These are phyloP conservation scores for Acleris literana DNA, from an alignment of 2,888 invertebrate species.

Conservation along the genomic window DNA sequence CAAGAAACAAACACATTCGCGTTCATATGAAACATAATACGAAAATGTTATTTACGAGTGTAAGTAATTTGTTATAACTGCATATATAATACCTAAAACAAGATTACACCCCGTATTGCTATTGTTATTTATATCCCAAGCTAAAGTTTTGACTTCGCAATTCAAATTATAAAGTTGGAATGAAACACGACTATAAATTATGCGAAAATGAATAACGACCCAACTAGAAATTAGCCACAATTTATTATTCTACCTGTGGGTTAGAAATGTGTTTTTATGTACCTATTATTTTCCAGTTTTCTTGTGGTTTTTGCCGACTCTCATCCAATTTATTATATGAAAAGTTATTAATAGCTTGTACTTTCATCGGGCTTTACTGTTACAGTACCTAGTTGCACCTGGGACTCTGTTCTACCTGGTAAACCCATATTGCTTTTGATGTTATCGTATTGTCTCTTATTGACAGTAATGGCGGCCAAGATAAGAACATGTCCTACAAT, in stretches of 20 bases:
- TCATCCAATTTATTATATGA: not conserved
- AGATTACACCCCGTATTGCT: not conserved
- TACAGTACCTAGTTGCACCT: too few relatives aligned
- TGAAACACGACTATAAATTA: constrained; percentile 24
- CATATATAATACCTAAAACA: not conserved
- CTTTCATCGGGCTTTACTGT: too few relatives aligned
- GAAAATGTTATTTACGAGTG: not conserved
- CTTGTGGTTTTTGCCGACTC: not conserved
- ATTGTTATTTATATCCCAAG: constrained; percentile 2
- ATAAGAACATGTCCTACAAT: too few relatives aligned
- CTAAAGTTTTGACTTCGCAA: constrained; percentile 15
- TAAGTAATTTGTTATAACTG: not conserved
- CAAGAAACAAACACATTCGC: not conserved
- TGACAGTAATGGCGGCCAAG: too few relatives aligned
- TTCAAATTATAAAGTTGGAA: constrained; percentile 23
- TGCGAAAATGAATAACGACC: constrained; percentile 6
- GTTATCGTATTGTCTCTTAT: too few relatives aligned
- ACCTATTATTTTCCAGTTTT: not conserved
- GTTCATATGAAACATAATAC: not conserved
- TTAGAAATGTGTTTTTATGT: constrained; percentile 12
- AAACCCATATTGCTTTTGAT: too few relatives aligned
- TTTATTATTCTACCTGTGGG: constrained; percentile 16
- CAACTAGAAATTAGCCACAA: constrained; percentile 25
- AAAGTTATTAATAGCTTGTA: too few relatives aligned
- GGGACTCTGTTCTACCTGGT: too few relatives aligned